Conservation (phyloP, 2,797 vertebrate genomes). For the Sebastolobus altivelis region DNA sequence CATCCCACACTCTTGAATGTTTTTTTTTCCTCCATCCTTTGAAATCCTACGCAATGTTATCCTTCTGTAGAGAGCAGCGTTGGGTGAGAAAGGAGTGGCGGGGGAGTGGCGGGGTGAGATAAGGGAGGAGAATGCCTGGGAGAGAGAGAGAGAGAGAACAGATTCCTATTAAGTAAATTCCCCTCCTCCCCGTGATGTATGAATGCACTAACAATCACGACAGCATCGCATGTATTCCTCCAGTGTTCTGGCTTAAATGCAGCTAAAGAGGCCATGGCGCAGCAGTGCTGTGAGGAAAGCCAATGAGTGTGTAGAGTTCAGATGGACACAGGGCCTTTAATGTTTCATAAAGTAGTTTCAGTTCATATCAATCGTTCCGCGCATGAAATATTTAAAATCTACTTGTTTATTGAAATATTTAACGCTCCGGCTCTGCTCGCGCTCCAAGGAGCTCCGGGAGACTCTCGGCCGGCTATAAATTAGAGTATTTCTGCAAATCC, state of each 20-base stretch:
- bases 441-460: conserved; percentile 65
- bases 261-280: conserved; percentile 51
- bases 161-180: conserved; percentile 54
- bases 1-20: conserved; percentile 50
- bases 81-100: conserved; percentile 39
- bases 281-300: conserved; percentile 16
- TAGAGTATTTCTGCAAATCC: conserved; percentile 49
- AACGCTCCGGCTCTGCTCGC: conserved; percentile 58
- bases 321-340: conserved; percentile 70
- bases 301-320: conserved; percentile 47
- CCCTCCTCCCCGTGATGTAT: conserved; percentile 52
- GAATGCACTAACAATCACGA: conserved; percentile 45
- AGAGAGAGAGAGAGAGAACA: conserved; percentile 53
- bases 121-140: conserved; percentile 28
- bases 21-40: conserved; percentile 35
- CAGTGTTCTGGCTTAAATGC: conserved; percentile 43
- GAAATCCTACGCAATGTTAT: conserved; percentile 55
- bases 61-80: conserved; percentile 21
- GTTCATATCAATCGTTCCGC: conserved; percentile 73
- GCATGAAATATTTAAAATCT: conserved; percentile 76
- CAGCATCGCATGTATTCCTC: conserved; percentile 43
- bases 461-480: conserved; percentile 37
- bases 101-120: conserved; percentile 42
- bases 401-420: conserved; percentile 84
- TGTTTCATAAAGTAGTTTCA: conserved; percentile 77